Evolutionary conservation across 2,888 invertebrate species (phyloP), one percentile per base, ranked within the genome.

Genomic region (Zygothrica quintamaculata): DNA sequence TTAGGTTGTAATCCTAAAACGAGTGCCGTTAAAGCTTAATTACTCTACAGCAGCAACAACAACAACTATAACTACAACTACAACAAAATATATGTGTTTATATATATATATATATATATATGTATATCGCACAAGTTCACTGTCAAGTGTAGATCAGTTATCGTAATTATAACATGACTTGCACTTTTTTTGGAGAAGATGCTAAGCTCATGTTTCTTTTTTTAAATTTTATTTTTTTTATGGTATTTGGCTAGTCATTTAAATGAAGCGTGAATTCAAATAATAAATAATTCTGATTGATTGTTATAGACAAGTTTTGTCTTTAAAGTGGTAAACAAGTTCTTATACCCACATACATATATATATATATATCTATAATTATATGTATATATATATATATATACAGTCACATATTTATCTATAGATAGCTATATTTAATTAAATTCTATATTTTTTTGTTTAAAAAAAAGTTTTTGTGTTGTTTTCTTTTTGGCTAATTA

Each of bases 101-200:
- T 5, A 22, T 5, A 22, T 5, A 22, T 2, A 22, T 5, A 22
- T 5, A 22, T 5, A 22, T 5, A 22, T 22, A 22, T 5, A 22
- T 22, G 5, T 5, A 22, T 5, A 22, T 5, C 18, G 5, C 18
- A 22, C 18, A 31, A n/a, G 26, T 33, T n/a, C 15, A 11, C 15
- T 18, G 9, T 9, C 16, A 39, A 18, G 18, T 22, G 39, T 22
- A 47, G 34, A 33, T 33, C 11, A 43, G 13, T 36, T 7, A 43
- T 26, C 26, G 12, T 12, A 44, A 33, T 46, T 40, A 42, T 12
- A n/a, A 13, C 33, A 26, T 62, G 61, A 62, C 61, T 62, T 25
- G 61, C 18, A 22, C 3, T 3, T 22, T 22, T 22, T 22, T 3
- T 22, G n/a, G n/a, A n/a, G n/a, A n/a, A n/a, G n/a, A n/a, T n/a